These are phyloP conservation scores for Rousettus leschenaultii DNA, from an alignment of 2,113 vertebrate species.

Conservation along the genomic window DNA sequence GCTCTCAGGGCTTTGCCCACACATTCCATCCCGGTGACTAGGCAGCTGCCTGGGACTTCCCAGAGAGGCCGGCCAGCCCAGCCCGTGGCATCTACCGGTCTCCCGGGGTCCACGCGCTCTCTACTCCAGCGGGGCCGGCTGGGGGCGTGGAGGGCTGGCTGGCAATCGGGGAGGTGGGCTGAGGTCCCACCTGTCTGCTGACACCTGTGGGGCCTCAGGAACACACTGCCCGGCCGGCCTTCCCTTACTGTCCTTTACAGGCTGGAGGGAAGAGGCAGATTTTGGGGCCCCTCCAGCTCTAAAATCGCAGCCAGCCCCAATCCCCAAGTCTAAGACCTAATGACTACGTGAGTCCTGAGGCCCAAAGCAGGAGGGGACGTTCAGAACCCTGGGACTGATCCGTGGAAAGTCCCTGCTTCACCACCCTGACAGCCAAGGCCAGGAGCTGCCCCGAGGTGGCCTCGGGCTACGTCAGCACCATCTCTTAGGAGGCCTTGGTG, in stretches of 20 bases:
- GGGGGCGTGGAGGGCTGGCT: neutral
- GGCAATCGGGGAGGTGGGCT: neutral
- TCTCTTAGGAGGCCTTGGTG: neutral
- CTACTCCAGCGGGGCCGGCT: fast-evolving
- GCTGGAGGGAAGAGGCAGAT: too few relatives aligned
- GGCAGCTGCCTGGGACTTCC: slow-evolving; percentile 14
- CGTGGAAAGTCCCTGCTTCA: neutral
- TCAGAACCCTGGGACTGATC: neutral
- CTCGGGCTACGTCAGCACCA: neutral
- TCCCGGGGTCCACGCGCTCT: neutral
- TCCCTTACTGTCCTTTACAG: neutral
- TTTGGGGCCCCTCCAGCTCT: neutral
- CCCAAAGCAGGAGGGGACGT: neutral
- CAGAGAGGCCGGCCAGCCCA: neutral
- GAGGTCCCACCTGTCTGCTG: neutral
- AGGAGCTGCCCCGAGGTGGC: fast-evolving
- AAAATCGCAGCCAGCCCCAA: neutral
- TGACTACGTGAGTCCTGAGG: neutral
- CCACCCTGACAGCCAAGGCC: neutral
- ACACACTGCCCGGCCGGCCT: neutral
- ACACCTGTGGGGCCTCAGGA: neutral
- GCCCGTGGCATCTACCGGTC: neutral
- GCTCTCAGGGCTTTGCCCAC: neutral
- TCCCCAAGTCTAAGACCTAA: neutral
- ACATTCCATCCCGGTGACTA: slow-evolving; percentile 11